A percentile compares a stretch with the other conserved stretches of the same genome.
Conservation (phyloP, 1,140 invertebrate genomes). For the Chymomyza costata region DNA sequence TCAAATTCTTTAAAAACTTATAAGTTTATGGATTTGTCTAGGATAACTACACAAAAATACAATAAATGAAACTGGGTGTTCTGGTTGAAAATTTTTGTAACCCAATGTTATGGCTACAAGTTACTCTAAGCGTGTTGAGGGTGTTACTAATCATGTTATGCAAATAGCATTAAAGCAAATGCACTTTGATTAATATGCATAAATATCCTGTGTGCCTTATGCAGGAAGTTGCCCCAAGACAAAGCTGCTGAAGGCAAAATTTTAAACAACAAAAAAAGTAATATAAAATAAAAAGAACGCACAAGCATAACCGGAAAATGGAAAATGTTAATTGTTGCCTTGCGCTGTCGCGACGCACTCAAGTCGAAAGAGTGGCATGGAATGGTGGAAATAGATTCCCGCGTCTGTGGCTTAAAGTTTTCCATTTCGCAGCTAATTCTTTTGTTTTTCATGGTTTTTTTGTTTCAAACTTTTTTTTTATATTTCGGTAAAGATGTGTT, state of each 20-base stretch:
- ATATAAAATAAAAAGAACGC: slow-evolving; percentile 1
- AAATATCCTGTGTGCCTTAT: slow-evolving; percentile 50
- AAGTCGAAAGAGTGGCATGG: slow-evolving; percentile 48
- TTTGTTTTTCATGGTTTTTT: slow-evolving; percentile 24
- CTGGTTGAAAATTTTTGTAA: no score
- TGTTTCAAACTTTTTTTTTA: no score
- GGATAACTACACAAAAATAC: no score
- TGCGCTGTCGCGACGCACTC: slow-evolving; percentile 48
- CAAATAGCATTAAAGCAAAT: slow-evolving; percentile 29
- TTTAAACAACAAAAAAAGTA: slow-evolving; percentile 10
- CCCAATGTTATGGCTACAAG: no score
- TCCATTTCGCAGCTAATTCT: slow-evolving; percentile 31
- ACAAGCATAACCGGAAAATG: slow-evolving; percentile 55
- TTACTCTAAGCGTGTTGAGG: no score
- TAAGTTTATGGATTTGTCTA: no score
- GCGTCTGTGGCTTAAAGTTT: slow-evolving; percentile 34
- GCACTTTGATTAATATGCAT: slow-evolving; percentile 62
- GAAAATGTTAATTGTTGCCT: slow-evolving; percentile 62
- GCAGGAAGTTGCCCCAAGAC: slow-evolving; percentile 3
- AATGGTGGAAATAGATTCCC: slow-evolving; percentile 32
- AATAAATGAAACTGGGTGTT: no score
- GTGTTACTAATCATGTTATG: no score
- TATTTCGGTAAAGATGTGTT: slow-evolving; percentile 22
- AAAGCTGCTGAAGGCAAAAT: slow-evolving; percentile 24
- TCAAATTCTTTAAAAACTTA: no score